Evolutionary conservation across 2,797 vertebrate species (phyloP).

Genomic region (Coregonus suidteri): DNA sequence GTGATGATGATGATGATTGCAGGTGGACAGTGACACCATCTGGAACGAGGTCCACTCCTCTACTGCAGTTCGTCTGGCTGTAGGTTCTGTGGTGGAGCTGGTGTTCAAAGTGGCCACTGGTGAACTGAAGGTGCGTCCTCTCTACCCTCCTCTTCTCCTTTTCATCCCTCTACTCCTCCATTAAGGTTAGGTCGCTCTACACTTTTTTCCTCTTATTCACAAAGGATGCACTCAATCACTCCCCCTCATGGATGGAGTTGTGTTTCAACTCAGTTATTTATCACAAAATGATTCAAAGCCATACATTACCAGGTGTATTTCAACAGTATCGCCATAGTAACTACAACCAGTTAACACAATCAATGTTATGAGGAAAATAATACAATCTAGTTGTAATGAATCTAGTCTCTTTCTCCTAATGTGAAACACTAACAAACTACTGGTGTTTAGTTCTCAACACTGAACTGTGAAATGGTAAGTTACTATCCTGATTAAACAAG

Average conservation of each 20-base stretch:
- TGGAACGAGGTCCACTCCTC: constrained; percentile 99
- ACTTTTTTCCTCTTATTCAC: not conserved
- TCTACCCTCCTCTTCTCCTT: not conserved
- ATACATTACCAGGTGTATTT: not conserved
- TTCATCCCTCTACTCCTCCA: not conserved
- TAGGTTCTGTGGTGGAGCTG: constrained; percentile 94
- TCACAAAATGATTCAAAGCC: not conserved
- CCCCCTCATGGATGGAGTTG: not conserved
- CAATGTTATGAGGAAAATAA: not conserved
- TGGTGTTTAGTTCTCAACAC: not conserved
- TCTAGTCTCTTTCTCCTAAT: not conserved
- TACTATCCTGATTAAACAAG: not conserved
- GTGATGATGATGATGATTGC: not conserved
- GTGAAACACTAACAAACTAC: not conserved
- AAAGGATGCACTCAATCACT: not conserved
- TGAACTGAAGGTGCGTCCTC: constrained; percentile 86
- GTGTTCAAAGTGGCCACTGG: constrained; percentile 95
- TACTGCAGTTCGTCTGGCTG: constrained; percentile 90
- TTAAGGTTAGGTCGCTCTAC: not conserved
- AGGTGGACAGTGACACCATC: constrained; percentile 99
- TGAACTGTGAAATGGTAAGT: not conserved
- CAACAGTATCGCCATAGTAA: not conserved
- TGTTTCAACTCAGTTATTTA: not conserved
- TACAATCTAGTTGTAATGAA: not conserved
- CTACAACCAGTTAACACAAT: not conserved